phyloP scores from a whole-genome alignment of 2,797 vertebrate species.

The Notamacropus eugenii region DNA sequence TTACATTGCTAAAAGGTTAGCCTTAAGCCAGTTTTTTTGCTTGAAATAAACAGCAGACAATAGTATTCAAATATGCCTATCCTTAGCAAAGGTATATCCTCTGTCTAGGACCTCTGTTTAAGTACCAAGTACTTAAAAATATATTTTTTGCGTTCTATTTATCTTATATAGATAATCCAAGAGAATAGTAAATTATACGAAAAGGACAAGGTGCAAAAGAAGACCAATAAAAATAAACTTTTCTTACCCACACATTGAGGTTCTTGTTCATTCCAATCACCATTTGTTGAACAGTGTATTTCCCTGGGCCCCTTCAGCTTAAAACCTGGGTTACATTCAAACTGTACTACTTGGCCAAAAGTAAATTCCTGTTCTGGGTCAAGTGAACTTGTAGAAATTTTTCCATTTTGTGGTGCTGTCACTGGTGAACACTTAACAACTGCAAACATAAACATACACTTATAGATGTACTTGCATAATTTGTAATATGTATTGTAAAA shows the following conservation, averaged over 20 bases:
- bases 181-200: background rate
- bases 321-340: slow-evolving; percentile 80
- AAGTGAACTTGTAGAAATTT: slow-evolving; percentile 42
- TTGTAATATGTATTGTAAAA: slow-evolving; percentile 28
- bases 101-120: background rate
- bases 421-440: slow-evolving; percentile 84
- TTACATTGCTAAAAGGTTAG: slow-evolving; percentile 8
- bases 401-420: slow-evolving; percentile 80
- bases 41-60: background rate
- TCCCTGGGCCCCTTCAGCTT: slow-evolving; percentile 77
- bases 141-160: background rate
- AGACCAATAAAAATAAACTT: background rate
- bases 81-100: background rate
- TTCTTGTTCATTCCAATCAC: slow-evolving; percentile 78
- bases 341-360: slow-evolving; percentile 83
- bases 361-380: slow-evolving; percentile 75
- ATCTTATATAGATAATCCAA: background rate
- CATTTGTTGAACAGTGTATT: slow-evolving; percentile 80
- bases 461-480: background rate
- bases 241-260: slow-evolving; percentile 84
- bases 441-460: slow-evolving; percentile 70
- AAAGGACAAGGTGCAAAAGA: background rate
- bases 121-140: background rate
- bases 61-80: background rate
- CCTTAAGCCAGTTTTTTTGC: background rate